A percentile compares a stretch with the other conserved stretches of the same genome.
Evolutionary conservation across 2,113 vertebrate genomes (phyloP).

Genomic region (Toxotes jaculatrix): DNA sequence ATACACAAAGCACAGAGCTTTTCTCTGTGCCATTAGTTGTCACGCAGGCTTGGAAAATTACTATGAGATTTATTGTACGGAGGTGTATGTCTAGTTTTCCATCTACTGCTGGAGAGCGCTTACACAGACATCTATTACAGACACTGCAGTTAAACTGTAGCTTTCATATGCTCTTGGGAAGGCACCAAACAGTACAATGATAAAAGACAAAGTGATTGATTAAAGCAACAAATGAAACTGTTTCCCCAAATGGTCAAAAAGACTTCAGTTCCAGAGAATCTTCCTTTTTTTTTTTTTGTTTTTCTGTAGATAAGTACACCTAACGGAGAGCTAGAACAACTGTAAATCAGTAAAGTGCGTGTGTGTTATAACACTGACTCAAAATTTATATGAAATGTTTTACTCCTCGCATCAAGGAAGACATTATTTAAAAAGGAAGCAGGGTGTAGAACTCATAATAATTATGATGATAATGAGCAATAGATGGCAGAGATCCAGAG

Average conservation of each 20-base stretch:
- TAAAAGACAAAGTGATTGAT: constrained; percentile 77
- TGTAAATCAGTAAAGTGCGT: constrained; percentile 29
- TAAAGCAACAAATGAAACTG: constrained; percentile 76
- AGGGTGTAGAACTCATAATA: constrained; percentile 57
- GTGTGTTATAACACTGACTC: constrained; percentile 29
- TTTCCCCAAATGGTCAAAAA: constrained; percentile 72
- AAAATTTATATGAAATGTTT: constrained; percentile 55
- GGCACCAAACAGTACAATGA: constrained; percentile 76
- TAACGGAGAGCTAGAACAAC: constrained; percentile 43
- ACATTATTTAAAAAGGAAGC: constrained; percentile 54
- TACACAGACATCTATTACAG: constrained; percentile 84
- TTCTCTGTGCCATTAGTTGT: constrained; percentile 78
- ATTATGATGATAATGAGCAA: constrained; percentile 72
- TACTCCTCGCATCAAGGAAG: constrained; percentile 25
- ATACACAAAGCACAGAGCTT: constrained; percentile 74
- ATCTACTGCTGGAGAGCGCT: constrained; percentile 81
- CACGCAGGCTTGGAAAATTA: constrained; percentile 86
- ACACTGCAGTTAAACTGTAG: constrained; percentile 80
- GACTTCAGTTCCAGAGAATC: constrained; percentile 45
- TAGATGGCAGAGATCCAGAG: constrained; percentile 70
- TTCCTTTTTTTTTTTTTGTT: constrained; percentile 43
- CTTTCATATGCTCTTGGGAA: constrained; percentile 76
- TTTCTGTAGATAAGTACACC: constrained; percentile 18
- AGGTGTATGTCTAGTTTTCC: constrained; percentile 87
- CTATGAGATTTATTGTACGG: constrained; percentile 86